Evolutionary conservation across 2,797 vertebrate species (phyloP).

Genomic region (Takifugu ocellatus): DNA sequence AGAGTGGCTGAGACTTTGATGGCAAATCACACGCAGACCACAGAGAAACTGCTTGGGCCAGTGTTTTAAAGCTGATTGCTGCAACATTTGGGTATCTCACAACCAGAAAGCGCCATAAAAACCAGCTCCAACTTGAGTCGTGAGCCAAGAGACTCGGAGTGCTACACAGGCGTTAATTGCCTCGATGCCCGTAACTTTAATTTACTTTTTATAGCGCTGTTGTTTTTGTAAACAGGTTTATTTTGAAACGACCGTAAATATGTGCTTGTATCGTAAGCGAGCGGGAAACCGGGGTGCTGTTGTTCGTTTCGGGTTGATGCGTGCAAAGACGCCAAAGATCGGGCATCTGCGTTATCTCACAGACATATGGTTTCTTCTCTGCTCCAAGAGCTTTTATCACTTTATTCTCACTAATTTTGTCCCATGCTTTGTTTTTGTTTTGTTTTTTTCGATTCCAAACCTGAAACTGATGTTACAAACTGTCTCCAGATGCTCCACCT

Average conservation of each 20-base stretch:
- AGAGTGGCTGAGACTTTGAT: constrained; percentile 54
- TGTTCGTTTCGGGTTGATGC: constrained; percentile 33
- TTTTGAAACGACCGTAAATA: constrained; percentile 62
- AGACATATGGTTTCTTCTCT: constrained; percentile 39
- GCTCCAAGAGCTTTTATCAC: constrained; percentile 53
- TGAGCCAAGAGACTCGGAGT: constrained; percentile 48
- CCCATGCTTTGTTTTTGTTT: constrained; percentile 33
- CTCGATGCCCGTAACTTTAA: constrained; percentile 49
- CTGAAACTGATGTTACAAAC: constrained; percentile 47
- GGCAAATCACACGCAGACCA: constrained; percentile 65
- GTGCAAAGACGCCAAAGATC: constrained; percentile 11
- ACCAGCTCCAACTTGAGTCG: constrained; percentile 63
- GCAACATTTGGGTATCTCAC: constrained; percentile 63
- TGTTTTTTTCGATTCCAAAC: constrained; percentile 45
- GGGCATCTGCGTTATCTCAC: constrained; percentile 50
- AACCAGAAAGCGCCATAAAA: constrained; percentile 69
- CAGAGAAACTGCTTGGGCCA: constrained; percentile 55
- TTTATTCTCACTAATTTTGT: constrained; percentile 59
- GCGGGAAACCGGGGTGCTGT: constrained; percentile 32
- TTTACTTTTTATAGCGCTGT: constrained; percentile 30
- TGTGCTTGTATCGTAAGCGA: constrained; percentile 50
- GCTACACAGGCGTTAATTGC: constrained; percentile 68
- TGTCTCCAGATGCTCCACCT: constrained; percentile 60
- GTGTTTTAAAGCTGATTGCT: constrained; percentile 64
- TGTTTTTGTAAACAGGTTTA: constrained; percentile 59